Evolutionary conservation across 1,140 invertebrate genomes (phyloP).

Genomic region (Parasteatoda tepidariorum): DNA sequence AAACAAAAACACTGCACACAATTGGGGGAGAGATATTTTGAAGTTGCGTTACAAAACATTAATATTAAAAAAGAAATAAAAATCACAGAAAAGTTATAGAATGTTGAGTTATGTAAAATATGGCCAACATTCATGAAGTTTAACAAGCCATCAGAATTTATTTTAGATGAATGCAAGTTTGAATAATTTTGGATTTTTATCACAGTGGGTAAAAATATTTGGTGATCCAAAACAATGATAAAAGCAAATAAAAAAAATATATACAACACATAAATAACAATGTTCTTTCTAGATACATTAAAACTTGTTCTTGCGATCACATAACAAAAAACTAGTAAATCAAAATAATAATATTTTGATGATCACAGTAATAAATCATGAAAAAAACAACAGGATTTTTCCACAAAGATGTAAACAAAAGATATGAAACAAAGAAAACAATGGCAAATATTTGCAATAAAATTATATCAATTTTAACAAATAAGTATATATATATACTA

Average conservation of each 20-base stretch:
- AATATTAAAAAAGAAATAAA: constrained; percentile 1
- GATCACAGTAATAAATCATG: constrained; percentile 18
- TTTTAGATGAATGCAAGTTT: not conserved
- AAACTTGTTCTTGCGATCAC: not conserved
- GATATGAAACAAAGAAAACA: no score
- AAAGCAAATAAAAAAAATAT: not conserved
- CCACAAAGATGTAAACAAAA: no score
- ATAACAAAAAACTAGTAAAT: not conserved
- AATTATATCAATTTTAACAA: no score
- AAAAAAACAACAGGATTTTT: constrained; percentile 1
- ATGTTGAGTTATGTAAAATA: constrained; percentile 27
- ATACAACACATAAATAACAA: constrained; percentile 5
- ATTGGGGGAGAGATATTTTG: no score
- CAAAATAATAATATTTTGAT: constrained; percentile 29
- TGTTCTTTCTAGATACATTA: not conserved
- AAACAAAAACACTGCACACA: no score
- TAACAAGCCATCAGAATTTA: constrained; percentile 1
- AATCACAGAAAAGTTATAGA: constrained; percentile 17
- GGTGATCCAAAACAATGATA: constrained; percentile 5
- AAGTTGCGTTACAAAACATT: not conserved
- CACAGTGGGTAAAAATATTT: constrained; percentile 49
- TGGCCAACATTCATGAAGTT: constrained; percentile 13
- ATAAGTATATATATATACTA: no score
- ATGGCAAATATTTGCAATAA: no score
- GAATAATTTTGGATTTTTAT: constrained; percentile 11